These are phyloP conservation scores for Frankliniella fusca DNA, from an alignment of 2,888 invertebrate species.

Conservation along the genomic window DNA sequence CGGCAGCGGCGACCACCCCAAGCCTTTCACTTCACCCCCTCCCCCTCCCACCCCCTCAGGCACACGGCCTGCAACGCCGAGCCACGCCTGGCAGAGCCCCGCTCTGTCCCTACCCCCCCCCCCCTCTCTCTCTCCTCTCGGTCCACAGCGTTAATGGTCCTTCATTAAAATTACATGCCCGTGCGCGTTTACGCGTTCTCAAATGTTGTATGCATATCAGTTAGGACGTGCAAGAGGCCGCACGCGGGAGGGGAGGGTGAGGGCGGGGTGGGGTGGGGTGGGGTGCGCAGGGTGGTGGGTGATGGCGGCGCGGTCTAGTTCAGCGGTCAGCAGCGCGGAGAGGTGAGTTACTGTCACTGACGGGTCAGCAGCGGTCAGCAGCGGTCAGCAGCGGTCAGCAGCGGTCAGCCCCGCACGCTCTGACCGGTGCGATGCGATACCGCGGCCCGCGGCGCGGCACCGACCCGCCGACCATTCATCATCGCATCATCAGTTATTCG, in stretches of 20 bases:
- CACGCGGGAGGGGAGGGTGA: not conserved
- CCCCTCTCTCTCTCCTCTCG: not conserved
- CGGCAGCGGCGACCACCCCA: no score
- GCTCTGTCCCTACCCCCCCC: no score
- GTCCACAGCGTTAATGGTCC: slow-evolving; percentile 21
- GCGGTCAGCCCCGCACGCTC: not conserved
- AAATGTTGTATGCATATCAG: slow-evolving; percentile 25
- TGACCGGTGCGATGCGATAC: not conserved
- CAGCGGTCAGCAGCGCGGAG: no score
- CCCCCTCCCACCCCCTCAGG: no score
- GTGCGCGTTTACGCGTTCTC: slow-evolving; percentile 18
- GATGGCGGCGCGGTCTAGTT: not conserved
- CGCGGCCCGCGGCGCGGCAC: not conserved
- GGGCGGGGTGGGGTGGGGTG: not conserved
- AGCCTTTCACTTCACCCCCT: no score
- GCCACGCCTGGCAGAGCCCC: no score
- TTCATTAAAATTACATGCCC: slow-evolving; percentile 26
- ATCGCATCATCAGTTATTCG: no score
- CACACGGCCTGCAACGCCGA: no score
- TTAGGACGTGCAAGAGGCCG: not conserved
- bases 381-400: not conserved
- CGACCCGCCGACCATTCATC: no score
- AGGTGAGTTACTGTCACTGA: no score
- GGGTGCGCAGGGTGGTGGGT: not conserved
- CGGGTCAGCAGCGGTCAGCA: not conserved